Conservation (phyloP, 1,140 invertebrate species). For the Hycleus phaleratus region DNA sequence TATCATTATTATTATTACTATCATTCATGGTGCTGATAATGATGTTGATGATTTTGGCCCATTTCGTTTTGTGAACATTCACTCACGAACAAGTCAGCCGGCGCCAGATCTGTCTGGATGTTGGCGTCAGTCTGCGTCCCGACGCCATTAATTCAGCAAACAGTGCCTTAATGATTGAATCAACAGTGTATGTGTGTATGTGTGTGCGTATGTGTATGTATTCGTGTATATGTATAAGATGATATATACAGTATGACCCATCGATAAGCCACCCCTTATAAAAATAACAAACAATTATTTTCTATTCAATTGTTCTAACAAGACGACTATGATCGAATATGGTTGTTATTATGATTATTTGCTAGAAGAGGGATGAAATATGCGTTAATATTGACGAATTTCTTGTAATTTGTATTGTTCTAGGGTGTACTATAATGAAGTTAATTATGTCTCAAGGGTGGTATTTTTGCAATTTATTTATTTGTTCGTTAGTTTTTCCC, state of each 20-base stretch:
- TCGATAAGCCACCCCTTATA: too few relatives aligned
- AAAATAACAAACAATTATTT: too few relatives aligned
- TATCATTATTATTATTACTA: not conserved
- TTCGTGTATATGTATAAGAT: not conserved
- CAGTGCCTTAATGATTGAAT: conserved; percentile 39
- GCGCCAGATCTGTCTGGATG: conserved; percentile 31
- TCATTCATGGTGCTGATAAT: not conserved
- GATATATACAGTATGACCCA: not conserved
- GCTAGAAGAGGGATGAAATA: not conserved
- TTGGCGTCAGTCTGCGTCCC: conserved; percentile 34
- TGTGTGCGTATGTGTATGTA: not conserved
- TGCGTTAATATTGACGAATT: not conserved
- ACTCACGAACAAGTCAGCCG: conserved; percentile 10
- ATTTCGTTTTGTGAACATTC: not conserved
- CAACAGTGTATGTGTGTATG: conserved; percentile 31
- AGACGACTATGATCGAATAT: too few relatives aligned
- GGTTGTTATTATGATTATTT: too few relatives aligned
- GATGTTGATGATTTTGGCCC: conserved; percentile 7
- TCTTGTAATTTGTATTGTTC: not conserved
- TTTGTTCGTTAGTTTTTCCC: not conserved
- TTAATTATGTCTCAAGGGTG: not conserved
- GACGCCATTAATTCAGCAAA: conserved; percentile 40
- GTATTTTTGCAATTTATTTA: not conserved
- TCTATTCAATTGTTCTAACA: too few relatives aligned
- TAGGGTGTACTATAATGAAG: not conserved